Percentiles rank a stretch among this genome's conserved stretches.
These are phyloP conservation scores for Megalops atlanticus DNA, from an alignment of 2,113 vertebrate genomes.

Conservation along the genomic window DNA sequence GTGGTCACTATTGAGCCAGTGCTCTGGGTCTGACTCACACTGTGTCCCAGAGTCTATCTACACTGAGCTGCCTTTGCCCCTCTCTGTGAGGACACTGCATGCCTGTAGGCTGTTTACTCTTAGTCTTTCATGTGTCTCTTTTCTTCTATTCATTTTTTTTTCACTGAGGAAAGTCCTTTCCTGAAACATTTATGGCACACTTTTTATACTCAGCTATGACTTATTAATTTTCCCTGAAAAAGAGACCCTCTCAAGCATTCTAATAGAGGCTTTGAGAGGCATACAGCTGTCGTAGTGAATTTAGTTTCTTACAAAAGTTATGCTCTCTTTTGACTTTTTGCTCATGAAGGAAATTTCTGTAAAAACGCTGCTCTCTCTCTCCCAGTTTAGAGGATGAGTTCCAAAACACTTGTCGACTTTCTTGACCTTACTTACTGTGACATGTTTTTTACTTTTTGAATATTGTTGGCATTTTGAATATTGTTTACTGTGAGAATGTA, in stretches of 20 bases:
- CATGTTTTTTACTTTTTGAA: not conserved
- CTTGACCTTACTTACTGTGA: not conserved
- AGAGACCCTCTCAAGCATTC: not conserved
- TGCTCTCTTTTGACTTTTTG: not conserved
- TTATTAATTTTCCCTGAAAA: not conserved
- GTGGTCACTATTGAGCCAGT: not conserved
- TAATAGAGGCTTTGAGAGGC: not conserved
- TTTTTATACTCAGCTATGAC: not conserved
- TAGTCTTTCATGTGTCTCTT: not conserved
- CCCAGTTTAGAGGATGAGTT: not conserved
- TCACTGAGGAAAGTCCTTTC: not conserved
- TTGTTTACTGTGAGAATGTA: not conserved
- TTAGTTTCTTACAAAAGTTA: not conserved
- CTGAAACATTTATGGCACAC: not conserved
- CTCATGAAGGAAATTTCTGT: not conserved
- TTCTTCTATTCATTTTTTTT: not conserved
- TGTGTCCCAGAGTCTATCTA: no score
- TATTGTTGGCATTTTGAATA: not conserved
- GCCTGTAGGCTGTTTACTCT: not conserved
- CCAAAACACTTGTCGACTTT: not conserved
- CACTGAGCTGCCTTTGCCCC: no score
- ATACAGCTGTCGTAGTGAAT: not conserved
- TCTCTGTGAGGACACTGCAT: not conserved
- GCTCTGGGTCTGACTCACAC: not conserved
- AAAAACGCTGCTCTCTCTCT: not conserved